Conservation (phyloP, 2,888 invertebrate species). For the Tridacna crocea region DNA sequence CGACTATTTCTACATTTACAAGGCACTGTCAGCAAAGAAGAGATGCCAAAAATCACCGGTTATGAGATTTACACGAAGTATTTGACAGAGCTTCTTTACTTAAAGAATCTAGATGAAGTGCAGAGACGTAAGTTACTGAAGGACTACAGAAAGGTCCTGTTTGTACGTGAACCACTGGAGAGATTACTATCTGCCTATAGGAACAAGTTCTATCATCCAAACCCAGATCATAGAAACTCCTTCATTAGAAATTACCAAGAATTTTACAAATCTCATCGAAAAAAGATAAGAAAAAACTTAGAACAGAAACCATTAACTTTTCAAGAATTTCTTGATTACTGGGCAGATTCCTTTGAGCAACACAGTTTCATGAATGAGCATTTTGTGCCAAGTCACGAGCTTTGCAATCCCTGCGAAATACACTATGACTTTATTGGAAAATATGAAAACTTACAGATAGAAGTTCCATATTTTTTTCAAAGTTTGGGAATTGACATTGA, state of each 20-base stretch:
- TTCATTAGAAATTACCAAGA: conserved; percentile 7
- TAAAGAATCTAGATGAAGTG: conserved; percentile 70
- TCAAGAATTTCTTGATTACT: conserved; percentile 92
- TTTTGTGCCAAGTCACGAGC: conserved; percentile 92
- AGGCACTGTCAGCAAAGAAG: conserved; percentile 83
- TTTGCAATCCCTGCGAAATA: conserved; percentile 94
- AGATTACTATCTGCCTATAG: conserved; percentile 94
- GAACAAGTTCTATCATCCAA: conserved; percentile 89
- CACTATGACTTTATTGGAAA: conserved; percentile 95
- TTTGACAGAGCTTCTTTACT: conserved; percentile 61
- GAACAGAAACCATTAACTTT: conserved; percentile 93
- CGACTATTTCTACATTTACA: conserved; percentile 92
- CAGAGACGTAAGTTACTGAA: conserved; percentile 89
- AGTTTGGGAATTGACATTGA: conserved; percentile 65
- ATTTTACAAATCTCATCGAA: conserved; percentile 25
- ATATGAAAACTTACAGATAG: conserved; percentile 93
- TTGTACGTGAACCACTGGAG: conserved; percentile 96
- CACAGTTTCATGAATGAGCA: conserved; percentile 90
- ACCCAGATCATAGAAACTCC: conserved; percentile 10
- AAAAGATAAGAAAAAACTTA: neutral
- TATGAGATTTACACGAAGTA: conserved; percentile 70
- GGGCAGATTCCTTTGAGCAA: conserved; percentile 85
- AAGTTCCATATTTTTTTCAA: conserved; percentile 86
- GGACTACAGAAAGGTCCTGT: conserved; percentile 92
- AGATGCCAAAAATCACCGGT: conserved; percentile 63